Evolutionary conservation across 2,113 vertebrate genomes (phyloP).

Genomic region (Nansenia antarctica): DNA sequence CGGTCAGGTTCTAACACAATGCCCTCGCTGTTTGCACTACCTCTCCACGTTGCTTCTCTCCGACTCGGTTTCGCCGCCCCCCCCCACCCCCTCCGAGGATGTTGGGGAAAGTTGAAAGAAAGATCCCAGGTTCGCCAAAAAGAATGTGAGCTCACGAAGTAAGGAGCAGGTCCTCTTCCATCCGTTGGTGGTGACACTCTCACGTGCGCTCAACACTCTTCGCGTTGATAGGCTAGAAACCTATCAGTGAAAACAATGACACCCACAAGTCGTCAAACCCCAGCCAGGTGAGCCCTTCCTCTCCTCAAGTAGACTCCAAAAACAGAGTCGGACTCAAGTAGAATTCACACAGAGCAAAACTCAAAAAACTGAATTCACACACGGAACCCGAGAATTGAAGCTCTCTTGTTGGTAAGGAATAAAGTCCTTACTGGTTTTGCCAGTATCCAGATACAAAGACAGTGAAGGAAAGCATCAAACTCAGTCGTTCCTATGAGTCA

Average conservation of each 20-base stretch:
- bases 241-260: no score
- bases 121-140: not conserved
- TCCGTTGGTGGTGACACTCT: not conserved
- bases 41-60: slow-evolving; percentile 41
- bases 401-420: slow-evolving; percentile 8
- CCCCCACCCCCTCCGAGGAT: no score
- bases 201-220: not conserved
- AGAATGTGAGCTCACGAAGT: not conserved
- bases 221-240: not conserved
- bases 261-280: slow-evolving; percentile 36
- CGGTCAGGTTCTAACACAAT: slow-evolving; percentile 38
- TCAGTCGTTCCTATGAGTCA: not conserved
- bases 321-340: slow-evolving; percentile 28
- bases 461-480: slow-evolving; percentile 32
- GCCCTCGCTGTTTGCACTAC: slow-evolving; percentile 55
- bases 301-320: slow-evolving; percentile 19
- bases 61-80: slow-evolving; percentile 53
- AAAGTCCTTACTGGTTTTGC: slow-evolving; percentile 35
- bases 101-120: no score
- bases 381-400: no score
- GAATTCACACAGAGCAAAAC: slow-evolving; percentile 21
- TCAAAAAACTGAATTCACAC: no score
- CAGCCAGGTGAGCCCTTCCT: slow-evolving; percentile 49
- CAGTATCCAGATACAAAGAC: slow-evolving; percentile 51
- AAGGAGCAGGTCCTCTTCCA: not conserved